Base-by-base conservation (phyloP, 2,113 vertebrate genomes). In the Cryptotis parvus region DNA sequence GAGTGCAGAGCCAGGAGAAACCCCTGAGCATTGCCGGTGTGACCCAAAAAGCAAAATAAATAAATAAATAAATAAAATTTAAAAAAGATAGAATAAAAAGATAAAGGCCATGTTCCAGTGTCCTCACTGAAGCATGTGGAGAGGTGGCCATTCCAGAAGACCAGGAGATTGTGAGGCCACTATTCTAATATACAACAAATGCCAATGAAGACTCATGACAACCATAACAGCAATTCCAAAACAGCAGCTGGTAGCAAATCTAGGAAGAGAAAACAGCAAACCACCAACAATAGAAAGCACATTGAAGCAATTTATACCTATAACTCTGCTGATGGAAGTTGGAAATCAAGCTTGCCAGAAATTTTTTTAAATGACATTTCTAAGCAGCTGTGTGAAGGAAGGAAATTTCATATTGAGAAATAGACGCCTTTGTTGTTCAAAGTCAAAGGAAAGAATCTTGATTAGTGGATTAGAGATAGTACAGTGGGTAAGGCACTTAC, bases 341-440 rank as follows among this genome's bases (percentile, higher is more conserved):
- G 66, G 41, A 74, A 90, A 66, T 82, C 3, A 37, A 66, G 91
- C 87, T 84, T 66, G 9, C 39, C 82, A 84, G 35, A 85, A 89
- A 86, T 11, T 22, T 58, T 18, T 43, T 39, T 70, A 65, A 39
- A n/a, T 35, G 55, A 61, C 88, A 88, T 89, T 95, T 96, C 58
- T 81, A 58, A 95, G 91, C 63, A 95, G 31, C 24, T 69, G n/a
- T 87, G 33, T 77, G 81, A 87, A 91, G 72, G 72, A 94, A 95
- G 77, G 69, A 89, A 92, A 68, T 41, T 68, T 91, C 12, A 16
- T 70, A 66, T 78, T 55, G 86, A 95, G 75, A 93, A 95, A 95
- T 1, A 73, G 37, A 90, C 91, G 18, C 6, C 31, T 78, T 75
- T 89, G 33, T 84, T 84, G 43, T 80, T 75, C 22, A n/a, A n/a